These are phyloP conservation scores for Heteromormyrus szaboi DNA, from an alignment of 2,797 vertebrate genomes.

Conservation along the genomic window DNA sequence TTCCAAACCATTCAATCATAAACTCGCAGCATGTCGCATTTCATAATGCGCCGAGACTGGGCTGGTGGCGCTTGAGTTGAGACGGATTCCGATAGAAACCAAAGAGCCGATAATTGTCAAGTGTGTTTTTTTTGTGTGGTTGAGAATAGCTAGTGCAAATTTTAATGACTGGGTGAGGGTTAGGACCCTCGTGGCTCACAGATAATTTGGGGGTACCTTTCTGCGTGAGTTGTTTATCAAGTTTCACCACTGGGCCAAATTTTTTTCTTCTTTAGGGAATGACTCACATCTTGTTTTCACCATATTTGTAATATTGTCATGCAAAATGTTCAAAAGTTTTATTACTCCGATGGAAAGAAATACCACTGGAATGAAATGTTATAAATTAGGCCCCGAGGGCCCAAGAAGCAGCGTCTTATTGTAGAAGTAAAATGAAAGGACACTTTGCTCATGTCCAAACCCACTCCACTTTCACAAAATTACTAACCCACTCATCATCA, in stretches of 20 bases:
- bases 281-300: neutral
- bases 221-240: neutral
- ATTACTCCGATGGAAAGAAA: neutral
- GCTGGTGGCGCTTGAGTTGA: conserved; percentile 32
- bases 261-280: conserved; percentile 19
- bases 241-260: conserved; percentile 20
- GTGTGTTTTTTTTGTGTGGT: conserved; percentile 31
- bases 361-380: neutral
- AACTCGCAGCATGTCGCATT: conserved; percentile 54
- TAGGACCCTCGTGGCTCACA: neutral
- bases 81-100: conserved; percentile 32
- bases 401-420: neutral
- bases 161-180: conserved; percentile 33
- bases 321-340: neutral
- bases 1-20: conserved; percentile 50
- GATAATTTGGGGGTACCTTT: neutral
- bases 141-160: conserved; percentile 35
- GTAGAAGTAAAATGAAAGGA: neutral
- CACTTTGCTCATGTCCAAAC: neutral
- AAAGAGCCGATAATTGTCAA: conserved; percentile 42
- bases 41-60: conserved; percentile 42
- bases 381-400: neutral
- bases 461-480: neutral
- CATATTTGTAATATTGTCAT: neutral
- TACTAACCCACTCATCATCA: neutral